A percentile compares a stretch with the other conserved stretches of the same genome.
These are phyloP conservation scores for Kobus ellipsiprymnus DNA, from an alignment of 2,113 vertebrate species.

Conservation along the genomic window DNA sequence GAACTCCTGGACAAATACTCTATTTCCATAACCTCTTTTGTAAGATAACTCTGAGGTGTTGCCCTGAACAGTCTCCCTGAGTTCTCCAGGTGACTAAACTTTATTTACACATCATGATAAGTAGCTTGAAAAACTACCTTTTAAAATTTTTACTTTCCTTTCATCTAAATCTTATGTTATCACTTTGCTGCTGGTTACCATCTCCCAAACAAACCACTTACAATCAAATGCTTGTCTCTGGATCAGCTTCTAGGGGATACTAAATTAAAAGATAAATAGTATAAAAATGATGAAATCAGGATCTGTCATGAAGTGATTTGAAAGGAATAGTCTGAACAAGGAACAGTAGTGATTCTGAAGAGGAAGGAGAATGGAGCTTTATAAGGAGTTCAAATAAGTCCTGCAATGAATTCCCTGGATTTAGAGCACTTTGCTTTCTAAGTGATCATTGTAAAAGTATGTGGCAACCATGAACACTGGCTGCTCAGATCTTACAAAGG, in stretches of 20 bases:
- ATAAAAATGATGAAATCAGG: not conserved
- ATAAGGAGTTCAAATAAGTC: not conserved
- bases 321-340: not conserved
- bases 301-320: not conserved
- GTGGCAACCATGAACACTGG: not conserved
- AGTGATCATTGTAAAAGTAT: not conserved
- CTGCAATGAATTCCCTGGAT: not conserved
- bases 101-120: not conserved
- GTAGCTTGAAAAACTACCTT: not conserved
- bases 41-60: not conserved
- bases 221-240: not conserved
- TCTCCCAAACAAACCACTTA: not conserved
- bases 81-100: not conserved
- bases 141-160: not conserved
- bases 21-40: not conserved
- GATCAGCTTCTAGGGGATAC: not conserved
- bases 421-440: not conserved
- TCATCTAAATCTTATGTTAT: not conserved
- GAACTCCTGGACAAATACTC: not conserved
- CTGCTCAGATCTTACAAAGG: not conserved
- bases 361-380: not conserved
- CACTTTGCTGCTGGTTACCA: not conserved
- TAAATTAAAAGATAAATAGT: not conserved
- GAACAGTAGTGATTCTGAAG: not conserved
- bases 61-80: not conserved